These are phyloP conservation scores for Denticeps clupeoides DNA, from an alignment of 2,797 vertebrate species.

Conservation along the genomic window DNA sequence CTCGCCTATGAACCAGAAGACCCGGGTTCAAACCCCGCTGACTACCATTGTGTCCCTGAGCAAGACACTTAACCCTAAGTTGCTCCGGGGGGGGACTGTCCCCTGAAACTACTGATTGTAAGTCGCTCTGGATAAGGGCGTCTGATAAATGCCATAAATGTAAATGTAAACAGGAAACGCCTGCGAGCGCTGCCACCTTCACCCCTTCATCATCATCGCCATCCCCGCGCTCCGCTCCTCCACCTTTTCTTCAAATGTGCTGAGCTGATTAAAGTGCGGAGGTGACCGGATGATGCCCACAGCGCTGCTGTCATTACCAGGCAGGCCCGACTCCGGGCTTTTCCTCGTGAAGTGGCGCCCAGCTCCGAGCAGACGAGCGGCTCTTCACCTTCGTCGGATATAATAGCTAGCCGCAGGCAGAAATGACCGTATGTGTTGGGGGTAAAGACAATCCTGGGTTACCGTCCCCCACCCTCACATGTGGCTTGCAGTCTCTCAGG, in stretches of 20 bases:
- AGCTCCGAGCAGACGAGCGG: background rate
- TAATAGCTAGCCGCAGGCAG: conserved; percentile 55
- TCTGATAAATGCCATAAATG: too few species aligned
- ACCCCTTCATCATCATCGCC: conserved; percentile 20
- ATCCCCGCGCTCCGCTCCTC: conserved; percentile 26
- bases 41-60: too few species aligned
- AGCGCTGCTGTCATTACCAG: conserved; percentile 50
- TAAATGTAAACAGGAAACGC: conserved; percentile 56
- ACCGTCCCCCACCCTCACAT: conserved; percentile 51
- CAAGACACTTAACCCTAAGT: too few species aligned
- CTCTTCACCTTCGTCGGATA: conserved; percentile 44
- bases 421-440: conserved; percentile 54
- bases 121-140: too few species aligned
- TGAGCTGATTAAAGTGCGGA: too few species aligned
- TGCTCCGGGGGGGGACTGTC: too few species aligned
- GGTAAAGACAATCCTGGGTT: conserved; percentile 65
- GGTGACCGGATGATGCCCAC: too few species aligned
- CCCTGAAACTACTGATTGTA: too few species aligned
- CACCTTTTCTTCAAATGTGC: background rate
- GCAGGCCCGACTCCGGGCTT: conserved; percentile 51
- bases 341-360: conserved; percentile 45
- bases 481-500: conserved; percentile 58
- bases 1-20: background rate
- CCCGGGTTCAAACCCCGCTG: background rate
- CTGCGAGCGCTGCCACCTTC: conserved; percentile 23